phyloP scores from a whole-genome alignment of 2,888 invertebrate genomes.

The Rhodophaea formosa region DNA sequence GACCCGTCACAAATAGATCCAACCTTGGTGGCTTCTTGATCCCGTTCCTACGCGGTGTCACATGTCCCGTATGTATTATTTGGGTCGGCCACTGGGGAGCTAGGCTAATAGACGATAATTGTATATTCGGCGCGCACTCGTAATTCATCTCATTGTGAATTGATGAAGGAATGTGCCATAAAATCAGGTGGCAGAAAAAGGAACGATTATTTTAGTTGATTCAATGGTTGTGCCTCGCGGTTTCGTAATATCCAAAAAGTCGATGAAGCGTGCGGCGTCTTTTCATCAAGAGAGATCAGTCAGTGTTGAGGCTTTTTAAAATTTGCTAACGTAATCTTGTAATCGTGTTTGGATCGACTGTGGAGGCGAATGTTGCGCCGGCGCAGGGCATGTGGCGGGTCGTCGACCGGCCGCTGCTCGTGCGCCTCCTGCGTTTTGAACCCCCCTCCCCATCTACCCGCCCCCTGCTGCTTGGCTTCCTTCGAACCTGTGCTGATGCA shows the following conservation, averaged over 20 bases:
- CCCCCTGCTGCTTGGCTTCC: slow-evolving; percentile 57
- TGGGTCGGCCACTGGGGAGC: slow-evolving; percentile 58
- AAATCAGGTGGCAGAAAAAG: neutral
- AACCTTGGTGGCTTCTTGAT: slow-evolving; percentile 76
- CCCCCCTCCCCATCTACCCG: slow-evolving; percentile 49
- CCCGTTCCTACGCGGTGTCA: slow-evolving; percentile 68
- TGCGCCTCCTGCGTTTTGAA: slow-evolving; percentile 75
- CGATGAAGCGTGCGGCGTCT: neutral
- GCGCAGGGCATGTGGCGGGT: slow-evolving; percentile 76
- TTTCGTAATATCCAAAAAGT: neutral
- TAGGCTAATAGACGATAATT: slow-evolving; percentile 50
- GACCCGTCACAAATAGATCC: slow-evolving; percentile 72
- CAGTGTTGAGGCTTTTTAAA: slow-evolving; percentile 27
- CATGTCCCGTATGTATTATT: slow-evolving; percentile 58
- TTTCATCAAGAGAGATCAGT: neutral
- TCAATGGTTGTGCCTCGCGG: no score
- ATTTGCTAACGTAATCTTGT: slow-evolving; percentile 58
- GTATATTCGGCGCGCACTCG: slow-evolving; percentile 25
- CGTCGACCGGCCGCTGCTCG: slow-evolving; percentile 76
- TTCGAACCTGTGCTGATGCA: slow-evolving; percentile 73
- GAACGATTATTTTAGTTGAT: neutral
- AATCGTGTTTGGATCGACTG: slow-evolving; percentile 64
- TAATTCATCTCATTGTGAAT: neutral
- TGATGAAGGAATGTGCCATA: neutral
- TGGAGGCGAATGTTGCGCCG: slow-evolving; percentile 68